Evolutionary conservation across 37 sponge, comb jelly and placozoan genomes (phyloP).

Genomic region (Lycopodina hypogea): DNA sequence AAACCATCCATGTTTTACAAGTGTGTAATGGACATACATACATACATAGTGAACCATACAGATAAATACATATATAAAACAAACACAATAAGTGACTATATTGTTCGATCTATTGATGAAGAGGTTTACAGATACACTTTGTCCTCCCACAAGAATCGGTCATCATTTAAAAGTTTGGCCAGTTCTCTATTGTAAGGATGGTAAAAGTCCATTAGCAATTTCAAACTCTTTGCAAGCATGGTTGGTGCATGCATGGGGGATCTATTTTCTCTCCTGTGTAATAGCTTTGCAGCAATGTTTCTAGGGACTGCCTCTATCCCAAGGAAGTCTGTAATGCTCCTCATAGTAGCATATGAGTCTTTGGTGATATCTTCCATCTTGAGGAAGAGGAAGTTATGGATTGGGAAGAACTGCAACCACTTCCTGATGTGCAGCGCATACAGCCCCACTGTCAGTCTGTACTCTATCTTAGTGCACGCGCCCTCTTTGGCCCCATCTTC

Average conservation of each 20-base stretch:
- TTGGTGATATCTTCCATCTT: conserved; percentile 36
- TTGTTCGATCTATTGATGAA: too few relatives aligned
- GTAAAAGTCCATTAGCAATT: conserved; percentile 22
- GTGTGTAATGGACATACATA: too few relatives aligned
- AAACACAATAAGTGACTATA: too few relatives aligned
- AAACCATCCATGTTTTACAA: too few relatives aligned
- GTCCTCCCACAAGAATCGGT: conserved; percentile 37
- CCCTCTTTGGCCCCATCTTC: too few relatives aligned
- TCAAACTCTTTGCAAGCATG: too few relatives aligned
- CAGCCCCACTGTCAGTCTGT: conserved; percentile 6
- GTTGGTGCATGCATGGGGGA: too few relatives aligned
- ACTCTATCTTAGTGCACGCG: neutral
- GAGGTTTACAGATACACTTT: neutral
- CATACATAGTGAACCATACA: too few relatives aligned
- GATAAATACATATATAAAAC: too few relatives aligned
- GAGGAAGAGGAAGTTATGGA: conserved; percentile 37
- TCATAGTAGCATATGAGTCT: neutral
- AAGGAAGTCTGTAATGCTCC: conserved; percentile 24
- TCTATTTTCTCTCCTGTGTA: neutral
- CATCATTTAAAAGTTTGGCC: conserved; percentile 30
- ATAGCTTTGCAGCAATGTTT: neutral
- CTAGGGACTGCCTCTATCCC: conserved; percentile 4
- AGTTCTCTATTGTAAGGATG: conserved; percentile 36
- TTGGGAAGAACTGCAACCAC: conserved; percentile 45
- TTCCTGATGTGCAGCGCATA: conserved; percentile 34